phyloP scores from a whole-genome alignment of 2,888 invertebrate species.

The Lymantria dispar region DNA sequence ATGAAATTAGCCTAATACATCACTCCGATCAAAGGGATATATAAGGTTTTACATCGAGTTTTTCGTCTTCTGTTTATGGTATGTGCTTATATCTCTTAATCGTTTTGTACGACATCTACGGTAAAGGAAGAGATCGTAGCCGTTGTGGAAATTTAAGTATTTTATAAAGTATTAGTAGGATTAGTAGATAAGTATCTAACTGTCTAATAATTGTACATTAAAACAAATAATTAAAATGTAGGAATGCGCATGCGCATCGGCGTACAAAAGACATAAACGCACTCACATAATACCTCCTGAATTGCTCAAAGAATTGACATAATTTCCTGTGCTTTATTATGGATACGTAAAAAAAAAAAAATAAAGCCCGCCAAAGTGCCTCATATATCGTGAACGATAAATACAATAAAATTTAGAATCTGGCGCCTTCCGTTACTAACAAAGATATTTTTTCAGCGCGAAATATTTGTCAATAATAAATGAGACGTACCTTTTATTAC shows the following conservation, averaged over 20 bases:
- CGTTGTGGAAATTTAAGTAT: too few species aligned
- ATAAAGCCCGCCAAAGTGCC: slow-evolving; percentile 54
- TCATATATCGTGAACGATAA: slow-evolving; percentile 55
- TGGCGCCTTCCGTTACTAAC: slow-evolving; percentile 77
- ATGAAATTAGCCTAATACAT: too few species aligned
- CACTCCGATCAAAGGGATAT: too few species aligned
- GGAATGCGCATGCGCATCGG: slow-evolving; percentile 51
- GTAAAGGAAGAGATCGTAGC: too few species aligned
- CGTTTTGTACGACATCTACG: too few species aligned
- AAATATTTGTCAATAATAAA: slow-evolving; percentile 82
- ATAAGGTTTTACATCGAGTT: too few species aligned
- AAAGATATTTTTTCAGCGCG: slow-evolving; percentile 58
- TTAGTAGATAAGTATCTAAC: too few species aligned
- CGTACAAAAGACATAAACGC: slow-evolving; percentile 72
- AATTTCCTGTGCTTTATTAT: slow-evolving; percentile 66
- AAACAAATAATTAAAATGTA: too few species aligned
- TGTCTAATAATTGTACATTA: too few species aligned
- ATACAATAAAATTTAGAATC: slow-evolving; percentile 64
- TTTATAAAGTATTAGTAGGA: too few species aligned
- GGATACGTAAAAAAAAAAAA: slow-evolving; percentile 44
- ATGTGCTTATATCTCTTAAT: too few species aligned
- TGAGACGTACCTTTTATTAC: slow-evolving; percentile 79
- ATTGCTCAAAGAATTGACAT: slow-evolving; percentile 37
- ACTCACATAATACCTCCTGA: slow-evolving; percentile 36
- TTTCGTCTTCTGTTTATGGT: too few species aligned